Evolutionary conservation across 2,113 vertebrate genomes (phyloP).

Genomic region (Nansenia antarctica): DNA sequence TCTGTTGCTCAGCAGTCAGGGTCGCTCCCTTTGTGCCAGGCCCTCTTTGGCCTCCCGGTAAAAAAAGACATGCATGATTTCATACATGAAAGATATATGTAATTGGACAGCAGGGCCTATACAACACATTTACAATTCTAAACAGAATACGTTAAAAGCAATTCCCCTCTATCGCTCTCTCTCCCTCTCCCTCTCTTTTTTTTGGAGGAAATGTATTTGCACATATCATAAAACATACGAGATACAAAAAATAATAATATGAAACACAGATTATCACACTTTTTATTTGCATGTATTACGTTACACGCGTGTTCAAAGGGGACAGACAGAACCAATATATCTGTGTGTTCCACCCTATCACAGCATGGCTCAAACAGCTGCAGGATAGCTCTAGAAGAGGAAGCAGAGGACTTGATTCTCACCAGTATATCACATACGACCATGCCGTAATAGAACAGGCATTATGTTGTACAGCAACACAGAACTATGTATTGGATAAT

Average conservation of each 20-base stretch:
- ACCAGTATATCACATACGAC: not conserved
- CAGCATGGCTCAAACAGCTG: constrained; percentile 7
- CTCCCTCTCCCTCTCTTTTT: constrained; percentile 9
- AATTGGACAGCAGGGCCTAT: constrained; percentile 77
- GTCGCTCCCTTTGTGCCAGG: constrained; percentile 74
- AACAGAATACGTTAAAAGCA: constrained; percentile 66
- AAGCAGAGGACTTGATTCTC: not conserved
- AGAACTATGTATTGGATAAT: not conserved
- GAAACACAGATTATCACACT: constrained; percentile 60
- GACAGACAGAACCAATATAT: not conserved
- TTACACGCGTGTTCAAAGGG: constrained; percentile 42
- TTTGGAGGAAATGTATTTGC: constrained; percentile 64
- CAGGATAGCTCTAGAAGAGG: constrained; percentile 15
- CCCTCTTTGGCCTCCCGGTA: constrained; percentile 53
- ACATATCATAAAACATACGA: constrained; percentile 57
- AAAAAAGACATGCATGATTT: constrained; percentile 76
- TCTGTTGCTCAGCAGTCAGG: constrained; percentile 73
- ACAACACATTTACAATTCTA: constrained; percentile 79
- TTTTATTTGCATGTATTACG: constrained; percentile 58
- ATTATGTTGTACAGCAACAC: not conserved
- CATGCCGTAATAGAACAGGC: not conserved
- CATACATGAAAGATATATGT: constrained; percentile 82
- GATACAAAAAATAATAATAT: constrained; percentile 55
- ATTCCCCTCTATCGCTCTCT: constrained; percentile 48
- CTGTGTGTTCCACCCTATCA: constrained; percentile 17